A percentile compares a stretch with the other conserved stretches of the same genome.
Evolutionary conservation across 2,888 invertebrate species (phyloP).

Genomic region (Idaea biselata): DNA sequence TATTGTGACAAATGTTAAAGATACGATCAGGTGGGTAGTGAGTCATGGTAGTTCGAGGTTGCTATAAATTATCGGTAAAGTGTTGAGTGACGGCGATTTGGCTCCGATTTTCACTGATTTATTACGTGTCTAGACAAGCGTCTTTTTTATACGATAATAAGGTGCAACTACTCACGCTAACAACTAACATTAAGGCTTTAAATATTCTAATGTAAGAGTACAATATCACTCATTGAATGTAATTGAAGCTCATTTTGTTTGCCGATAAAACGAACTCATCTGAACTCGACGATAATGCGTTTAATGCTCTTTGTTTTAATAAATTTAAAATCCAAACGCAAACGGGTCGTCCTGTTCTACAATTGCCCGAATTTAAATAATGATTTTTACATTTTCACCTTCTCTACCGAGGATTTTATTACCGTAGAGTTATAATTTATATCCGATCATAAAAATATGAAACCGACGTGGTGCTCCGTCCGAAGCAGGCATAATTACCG

Average conservation of each 20-base stretch:
- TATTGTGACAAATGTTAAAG: neutral
- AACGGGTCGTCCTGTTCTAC: neutral
- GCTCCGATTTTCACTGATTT: neutral
- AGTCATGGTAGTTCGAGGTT: neutral
- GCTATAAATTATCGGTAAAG: neutral
- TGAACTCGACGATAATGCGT: neutral
- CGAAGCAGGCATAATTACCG: conserved; percentile 16
- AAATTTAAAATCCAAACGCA: neutral
- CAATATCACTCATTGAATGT: neutral
- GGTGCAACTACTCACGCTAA: neutral
- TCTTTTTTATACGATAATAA: neutral
- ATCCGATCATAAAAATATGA: neutral
- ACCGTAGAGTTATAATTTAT: neutral
- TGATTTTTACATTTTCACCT: neutral
- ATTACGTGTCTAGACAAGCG: neutral
- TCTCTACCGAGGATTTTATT: neutral
- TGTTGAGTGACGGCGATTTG: neutral
- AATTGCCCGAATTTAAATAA: neutral
- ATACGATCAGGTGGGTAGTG: neutral
- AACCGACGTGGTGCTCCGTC: conserved; percentile 36
- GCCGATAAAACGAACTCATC: neutral
- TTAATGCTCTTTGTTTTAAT: neutral
- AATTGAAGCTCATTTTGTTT: neutral
- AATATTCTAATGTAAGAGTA: neutral
- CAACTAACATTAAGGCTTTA: too few relatives aligned